Evolutionary conservation across 2,888 invertebrate species (phyloP), one percentile per base, ranked within the genome.

Genomic region (Melanargia galathea): DNA sequence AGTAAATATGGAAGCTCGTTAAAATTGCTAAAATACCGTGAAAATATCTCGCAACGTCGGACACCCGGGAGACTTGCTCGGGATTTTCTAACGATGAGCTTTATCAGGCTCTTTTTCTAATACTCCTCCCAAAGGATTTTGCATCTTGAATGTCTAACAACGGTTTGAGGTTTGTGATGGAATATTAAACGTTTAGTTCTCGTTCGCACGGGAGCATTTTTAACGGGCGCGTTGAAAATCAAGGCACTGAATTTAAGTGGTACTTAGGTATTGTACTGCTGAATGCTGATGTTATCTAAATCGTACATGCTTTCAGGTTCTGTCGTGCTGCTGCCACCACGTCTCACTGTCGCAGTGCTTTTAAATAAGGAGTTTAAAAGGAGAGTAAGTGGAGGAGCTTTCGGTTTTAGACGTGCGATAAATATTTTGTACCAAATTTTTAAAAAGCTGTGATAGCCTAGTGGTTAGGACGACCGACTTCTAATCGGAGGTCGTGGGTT

Each of bases 21-120:
- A 91, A 90, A 90, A 84, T 85, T 89, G 90, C 89, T 89, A 89
- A 91, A 91, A 90, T 85, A 90, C 88, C 90, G 90, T 91, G 49
- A 84, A 90, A 90, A 90, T 87, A 86, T 86, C 80, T 78, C 82
- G 82, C 82, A 77, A 81, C 86, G 83, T 77, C 82, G 87, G 84
- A 85, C 83, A 85, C 87, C 85, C 85, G 63, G 65, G 86, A 82
- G 87, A 82, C 74, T 69, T 72, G 71, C 70, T 74, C 69, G 68
- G 72, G 74, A 71, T 73, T 72, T 71, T 71, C 73, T 75, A 75
- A 81, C 79, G 80, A 79, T 78, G 73, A 74, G 77, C 74, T 73
- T 76, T 80, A 80, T 81, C 80, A 78, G 76, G 73, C 76, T 76
- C 73, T 83, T 84, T 86, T 86, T 84, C 82, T 88, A 87, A 88